Conservation (phyloP, 2,797 vertebrate species). For the Enteromius viviparus region DNA sequence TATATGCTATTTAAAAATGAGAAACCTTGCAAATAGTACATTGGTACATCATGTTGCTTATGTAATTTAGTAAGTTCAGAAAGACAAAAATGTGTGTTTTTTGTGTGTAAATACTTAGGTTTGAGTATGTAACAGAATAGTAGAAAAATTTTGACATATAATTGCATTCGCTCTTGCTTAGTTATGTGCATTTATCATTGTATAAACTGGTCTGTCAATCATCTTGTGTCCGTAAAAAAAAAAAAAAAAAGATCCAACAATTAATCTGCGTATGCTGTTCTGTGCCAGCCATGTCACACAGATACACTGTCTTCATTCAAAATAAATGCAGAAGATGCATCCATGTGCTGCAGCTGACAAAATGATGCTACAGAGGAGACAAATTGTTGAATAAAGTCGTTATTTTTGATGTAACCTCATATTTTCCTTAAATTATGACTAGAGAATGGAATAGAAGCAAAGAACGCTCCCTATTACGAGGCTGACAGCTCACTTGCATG, state of each 20-base stretch:
- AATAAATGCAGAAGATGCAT: too few relatives aligned
- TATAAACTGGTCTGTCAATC: not conserved
- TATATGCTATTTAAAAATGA: not conserved
- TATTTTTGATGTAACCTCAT: not conserved
- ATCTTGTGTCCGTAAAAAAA: not conserved
- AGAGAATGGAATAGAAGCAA: not conserved
- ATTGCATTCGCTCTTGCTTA: not conserved
- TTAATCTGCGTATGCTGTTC: too few relatives aligned
- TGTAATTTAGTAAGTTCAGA: not conserved
- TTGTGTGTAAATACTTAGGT: not conserved
- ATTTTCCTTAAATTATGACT: not conserved
- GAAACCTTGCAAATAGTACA: too few relatives aligned
- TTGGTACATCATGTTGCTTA: not conserved
- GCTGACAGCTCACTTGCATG: not conserved
- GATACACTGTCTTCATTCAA: too few relatives aligned
- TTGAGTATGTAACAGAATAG: not conserved
- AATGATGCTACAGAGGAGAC: too few relatives aligned
- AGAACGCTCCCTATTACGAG: not conserved
- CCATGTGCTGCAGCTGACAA: too few relatives aligned
- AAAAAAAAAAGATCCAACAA: too few relatives aligned
- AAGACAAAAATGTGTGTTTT: not conserved
- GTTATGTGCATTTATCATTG: not conserved
- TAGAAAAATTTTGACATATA: not conserved
- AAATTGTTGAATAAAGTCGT: too few relatives aligned
- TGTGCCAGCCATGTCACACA: too few relatives aligned